phyloP scores from a whole-genome alignment of 2,113 vertebrate genomes.

The Salvelinus namaycush region DNA sequence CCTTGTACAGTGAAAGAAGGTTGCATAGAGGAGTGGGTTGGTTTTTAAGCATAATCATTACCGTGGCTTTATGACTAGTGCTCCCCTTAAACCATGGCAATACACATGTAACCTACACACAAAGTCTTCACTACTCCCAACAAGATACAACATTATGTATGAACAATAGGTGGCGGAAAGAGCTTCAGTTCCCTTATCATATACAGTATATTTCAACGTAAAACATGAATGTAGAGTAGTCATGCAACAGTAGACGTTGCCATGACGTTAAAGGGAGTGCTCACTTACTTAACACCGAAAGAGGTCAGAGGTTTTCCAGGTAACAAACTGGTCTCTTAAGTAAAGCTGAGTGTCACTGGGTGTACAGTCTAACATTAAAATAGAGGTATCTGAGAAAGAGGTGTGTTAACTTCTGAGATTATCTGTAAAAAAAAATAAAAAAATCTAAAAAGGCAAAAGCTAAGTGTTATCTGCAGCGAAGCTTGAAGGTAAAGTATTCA shows the following conservation, averaged over 20 bases:
- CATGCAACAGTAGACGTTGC: background rate
- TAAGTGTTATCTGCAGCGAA: constrained; percentile 5
- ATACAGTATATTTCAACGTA: background rate
- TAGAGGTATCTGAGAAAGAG: background rate
- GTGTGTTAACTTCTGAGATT: background rate
- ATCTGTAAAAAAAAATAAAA: background rate
- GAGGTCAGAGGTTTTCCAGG: constrained; percentile 1
- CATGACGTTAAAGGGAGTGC: background rate
- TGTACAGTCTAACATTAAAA: constrained; percentile 9
- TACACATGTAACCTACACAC: background rate
- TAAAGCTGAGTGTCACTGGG: background rate
- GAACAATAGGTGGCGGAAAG: background rate
- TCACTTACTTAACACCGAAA: background rate
- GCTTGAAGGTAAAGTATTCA: background rate
- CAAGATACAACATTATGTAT: background rate
- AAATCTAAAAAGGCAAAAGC: background rate
- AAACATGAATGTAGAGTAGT: background rate
- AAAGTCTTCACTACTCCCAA: background rate
- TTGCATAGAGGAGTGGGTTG: constrained; percentile 63
- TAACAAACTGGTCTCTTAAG: constrained; percentile 3
- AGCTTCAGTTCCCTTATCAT: background rate
- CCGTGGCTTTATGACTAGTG: constrained; percentile 5
- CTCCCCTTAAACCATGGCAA: constrained; percentile 12
- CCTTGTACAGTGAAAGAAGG: constrained; percentile 33
- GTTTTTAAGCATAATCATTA: constrained; percentile 49